These are phyloP conservation scores for Sciurus vulgaris DNA, from an alignment of 2,797 vertebrate species.

Conservation along the genomic window DNA sequence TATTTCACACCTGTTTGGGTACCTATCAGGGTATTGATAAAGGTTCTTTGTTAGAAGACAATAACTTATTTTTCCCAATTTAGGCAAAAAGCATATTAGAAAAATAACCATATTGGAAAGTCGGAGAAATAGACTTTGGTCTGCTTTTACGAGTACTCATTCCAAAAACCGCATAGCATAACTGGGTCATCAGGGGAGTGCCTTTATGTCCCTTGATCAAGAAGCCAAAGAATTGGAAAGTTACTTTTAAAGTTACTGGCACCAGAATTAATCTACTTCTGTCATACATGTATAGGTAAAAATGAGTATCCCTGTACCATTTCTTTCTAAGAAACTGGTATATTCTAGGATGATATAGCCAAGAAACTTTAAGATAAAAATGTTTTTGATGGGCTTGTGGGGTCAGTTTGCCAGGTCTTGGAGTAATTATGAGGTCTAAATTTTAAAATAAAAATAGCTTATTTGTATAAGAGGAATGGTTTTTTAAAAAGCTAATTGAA, in stretches of 20 bases:
- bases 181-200: background rate
- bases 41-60: background rate
- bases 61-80: constrained; percentile 34
- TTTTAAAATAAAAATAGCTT: constrained; percentile 43
- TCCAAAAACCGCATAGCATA: background rate
- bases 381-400: background rate
- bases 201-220: background rate
- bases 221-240: constrained; percentile 35
- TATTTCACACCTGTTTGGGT: background rate
- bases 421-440: background rate
- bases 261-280: constrained; percentile 3
- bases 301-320: background rate
- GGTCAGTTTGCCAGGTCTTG: constrained; percentile 15
- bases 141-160: background rate
- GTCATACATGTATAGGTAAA: background rate
- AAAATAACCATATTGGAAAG: constrained; percentile 27
- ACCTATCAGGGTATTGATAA: background rate
- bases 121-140: background rate
- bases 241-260: background rate
- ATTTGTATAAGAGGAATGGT: background rate
- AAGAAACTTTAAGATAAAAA: background rate
- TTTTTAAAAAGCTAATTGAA: background rate
- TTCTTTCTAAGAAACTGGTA: background rate
- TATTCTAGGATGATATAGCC: background rate
- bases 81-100: background rate